phyloP scores from a whole-genome alignment of 2,797 vertebrate species.

The Anabacerthia variegaticeps region DNA sequence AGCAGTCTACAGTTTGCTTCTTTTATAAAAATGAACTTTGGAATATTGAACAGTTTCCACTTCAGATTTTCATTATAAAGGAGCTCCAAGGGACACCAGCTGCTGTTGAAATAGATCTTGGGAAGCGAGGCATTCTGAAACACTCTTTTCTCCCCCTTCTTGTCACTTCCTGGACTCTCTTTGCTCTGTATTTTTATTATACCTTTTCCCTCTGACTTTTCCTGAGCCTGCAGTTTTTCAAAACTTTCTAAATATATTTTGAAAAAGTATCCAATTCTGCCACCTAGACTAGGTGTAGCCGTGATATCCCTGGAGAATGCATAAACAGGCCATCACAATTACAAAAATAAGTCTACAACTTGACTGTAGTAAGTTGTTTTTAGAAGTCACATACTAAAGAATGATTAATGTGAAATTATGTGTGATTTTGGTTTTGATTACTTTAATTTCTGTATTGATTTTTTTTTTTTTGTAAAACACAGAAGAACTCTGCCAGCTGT shows the following conservation, averaged over 20 bases:
- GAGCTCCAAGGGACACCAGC: not conserved
- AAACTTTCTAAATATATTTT: not conserved
- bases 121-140: not conserved
- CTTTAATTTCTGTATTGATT: not conserved
- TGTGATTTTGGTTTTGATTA: not conserved
- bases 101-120: slow-evolving; percentile 10
- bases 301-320: not conserved
- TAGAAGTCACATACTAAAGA: not conserved
- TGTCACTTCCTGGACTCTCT: not conserved
- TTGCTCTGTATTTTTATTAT: not conserved
- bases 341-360: not conserved
- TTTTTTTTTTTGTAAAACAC: not conserved
- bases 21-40: slow-evolving; percentile 29
- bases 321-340: not conserved
- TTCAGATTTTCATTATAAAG: slow-evolving; percentile 39
- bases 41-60: slow-evolving; percentile 26
- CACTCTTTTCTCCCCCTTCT: not conserved
- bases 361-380: not conserved
- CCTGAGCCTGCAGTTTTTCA: not conserved
- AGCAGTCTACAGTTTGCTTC: not conserved
- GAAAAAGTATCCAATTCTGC: not conserved
- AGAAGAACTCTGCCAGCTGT: not conserved
- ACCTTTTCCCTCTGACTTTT: not conserved
- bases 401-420: not conserved
- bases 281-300: not conserved